Base-by-base conservation (phyloP, 2,888 invertebrate genomes). In the Plebejus argus region DNA sequence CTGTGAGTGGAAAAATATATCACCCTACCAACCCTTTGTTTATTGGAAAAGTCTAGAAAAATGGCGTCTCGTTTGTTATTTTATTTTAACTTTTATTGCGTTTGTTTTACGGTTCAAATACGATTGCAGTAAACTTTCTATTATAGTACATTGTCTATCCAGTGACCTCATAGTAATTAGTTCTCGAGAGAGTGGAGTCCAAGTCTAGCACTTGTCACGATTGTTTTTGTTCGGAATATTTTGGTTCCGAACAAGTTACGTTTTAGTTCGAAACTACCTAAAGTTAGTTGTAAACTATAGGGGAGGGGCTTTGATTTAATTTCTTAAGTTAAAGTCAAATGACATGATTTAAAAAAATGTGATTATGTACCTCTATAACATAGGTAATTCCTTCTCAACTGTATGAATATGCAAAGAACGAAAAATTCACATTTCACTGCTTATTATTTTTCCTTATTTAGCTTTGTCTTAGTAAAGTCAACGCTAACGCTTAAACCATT, bases 11-110 rank as follows among this genome's bases (percentile, higher is more conserved):
- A 23, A 72, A 72, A 39, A 20, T 12, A 20, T 20, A 20, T 72
- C 18, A 35, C n/a, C 39, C 71, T 72, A 45, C n/a, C 71, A 20
- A 15, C 72, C 39, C 72, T 72, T 72, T 39, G 45, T 72, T 72
- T 72, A 72, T 72, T 39, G 72, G 72, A 72, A 72, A 45, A 72
- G 72, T 45, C 72, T 39, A 72, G 72, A 72, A 72, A 72, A 72
- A 45, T 39, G 7, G 20, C 20, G 45, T 45, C 1, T 15, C 39
- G 10, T 23, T 23, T 20, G 39, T 72, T 72, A 45, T 72, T 72
- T 23, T 39, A 72, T 20, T 45, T 72, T 72, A 20, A 45, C 20
- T 45, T 72, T 45, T 72, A 72, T 12, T 15, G 23, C 72, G 12
- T 45, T 45, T 72, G 45, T 72, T 45, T 72, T 72, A 72, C 45